Percentiles rank a stretch among this genome's conserved stretches.
Evolutionary conservation across 2,797 vertebrate species (phyloP).

Genomic region (Margarornis squamiger): DNA sequence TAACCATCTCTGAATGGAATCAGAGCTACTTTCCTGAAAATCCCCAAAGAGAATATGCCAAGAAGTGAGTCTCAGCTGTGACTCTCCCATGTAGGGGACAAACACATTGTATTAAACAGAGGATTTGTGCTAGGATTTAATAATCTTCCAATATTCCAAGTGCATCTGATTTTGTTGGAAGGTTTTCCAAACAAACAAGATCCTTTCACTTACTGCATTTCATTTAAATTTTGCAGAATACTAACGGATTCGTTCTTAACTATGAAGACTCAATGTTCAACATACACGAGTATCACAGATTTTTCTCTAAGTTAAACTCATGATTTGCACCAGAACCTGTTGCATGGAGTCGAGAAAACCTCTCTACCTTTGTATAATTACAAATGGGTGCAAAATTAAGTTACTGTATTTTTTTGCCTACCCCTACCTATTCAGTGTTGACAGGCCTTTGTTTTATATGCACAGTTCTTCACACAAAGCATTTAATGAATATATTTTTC

Average conservation of each 20-base stretch:
- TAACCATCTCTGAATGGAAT: background rate
- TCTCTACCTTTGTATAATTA: background rate
- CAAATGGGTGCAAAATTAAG: background rate
- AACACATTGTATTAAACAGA: background rate
- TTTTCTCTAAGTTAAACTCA: background rate
- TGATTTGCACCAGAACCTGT: background rate
- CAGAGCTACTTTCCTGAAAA: background rate
- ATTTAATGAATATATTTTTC: background rate
- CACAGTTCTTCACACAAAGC: background rate
- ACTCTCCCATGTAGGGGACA: background rate
- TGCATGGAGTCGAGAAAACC: background rate
- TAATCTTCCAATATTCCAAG: background rate
- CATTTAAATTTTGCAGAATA: slow-evolving; percentile 2
- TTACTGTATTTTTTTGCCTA: background rate
- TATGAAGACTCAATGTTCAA: background rate
- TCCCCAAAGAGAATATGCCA: background rate
- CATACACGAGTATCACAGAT: background rate
- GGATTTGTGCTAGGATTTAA: background rate
- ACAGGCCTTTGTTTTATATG: background rate
- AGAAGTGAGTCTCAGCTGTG: background rate
- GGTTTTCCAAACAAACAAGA: background rate
- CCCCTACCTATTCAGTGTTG: background rate
- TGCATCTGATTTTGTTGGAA: background rate
- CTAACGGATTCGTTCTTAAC: background rate
- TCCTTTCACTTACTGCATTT: background rate